Percentiles rank a stretch among this genome's conserved stretches.
Evolutionary conservation across 1,140 invertebrate genomes (phyloP).

Genomic region (Helicoverpa armigera): DNA sequence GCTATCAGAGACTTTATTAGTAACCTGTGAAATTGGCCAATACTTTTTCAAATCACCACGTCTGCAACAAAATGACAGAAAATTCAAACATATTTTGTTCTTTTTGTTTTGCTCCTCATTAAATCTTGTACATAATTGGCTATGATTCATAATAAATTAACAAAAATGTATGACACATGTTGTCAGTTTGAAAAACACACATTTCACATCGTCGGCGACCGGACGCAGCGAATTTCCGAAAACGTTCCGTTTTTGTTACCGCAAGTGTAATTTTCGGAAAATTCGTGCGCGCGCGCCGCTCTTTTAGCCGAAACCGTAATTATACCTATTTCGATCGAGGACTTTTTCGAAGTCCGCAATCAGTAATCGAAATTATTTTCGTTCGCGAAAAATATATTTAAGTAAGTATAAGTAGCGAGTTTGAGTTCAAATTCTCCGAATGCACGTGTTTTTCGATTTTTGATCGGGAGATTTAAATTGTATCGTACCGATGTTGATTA

Average conservation of each 20-base stretch:
- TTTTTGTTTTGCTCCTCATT: no score
- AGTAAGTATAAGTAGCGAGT: no score
- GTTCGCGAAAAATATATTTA: slow-evolving; percentile 29
- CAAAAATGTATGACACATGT: slow-evolving; percentile 11
- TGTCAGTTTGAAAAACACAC: slow-evolving; percentile 37
- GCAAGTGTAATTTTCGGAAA: slow-evolving; percentile 73
- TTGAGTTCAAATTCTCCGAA: slow-evolving; percentile 12
- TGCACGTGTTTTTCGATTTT: slow-evolving; percentile 5
- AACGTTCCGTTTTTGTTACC: slow-evolving; percentile 67
- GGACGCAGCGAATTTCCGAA: slow-evolving; percentile 63
- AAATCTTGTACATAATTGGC: no score
- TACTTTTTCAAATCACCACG: no score
- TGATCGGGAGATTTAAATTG: slow-evolving; percentile 6
- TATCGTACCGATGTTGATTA: not conserved
- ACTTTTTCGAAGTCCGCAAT: slow-evolving; percentile 65
- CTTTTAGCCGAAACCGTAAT: slow-evolving; percentile 73
- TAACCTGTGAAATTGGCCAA: no score
- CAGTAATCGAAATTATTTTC: slow-evolving; percentile 44
- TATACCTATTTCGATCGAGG: slow-evolving; percentile 80
- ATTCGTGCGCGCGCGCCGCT: slow-evolving; percentile 61
- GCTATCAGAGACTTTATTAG: no score
- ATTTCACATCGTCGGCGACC: slow-evolving; percentile 42
- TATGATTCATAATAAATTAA: slow-evolving; percentile 1
- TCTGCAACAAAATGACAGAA: no score
- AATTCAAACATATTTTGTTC: no score